Evolutionary conservation across 1,140 invertebrate species (phyloP), one percentile per base, ranked within the genome.

Genomic region (Drosophila leontia): DNA sequence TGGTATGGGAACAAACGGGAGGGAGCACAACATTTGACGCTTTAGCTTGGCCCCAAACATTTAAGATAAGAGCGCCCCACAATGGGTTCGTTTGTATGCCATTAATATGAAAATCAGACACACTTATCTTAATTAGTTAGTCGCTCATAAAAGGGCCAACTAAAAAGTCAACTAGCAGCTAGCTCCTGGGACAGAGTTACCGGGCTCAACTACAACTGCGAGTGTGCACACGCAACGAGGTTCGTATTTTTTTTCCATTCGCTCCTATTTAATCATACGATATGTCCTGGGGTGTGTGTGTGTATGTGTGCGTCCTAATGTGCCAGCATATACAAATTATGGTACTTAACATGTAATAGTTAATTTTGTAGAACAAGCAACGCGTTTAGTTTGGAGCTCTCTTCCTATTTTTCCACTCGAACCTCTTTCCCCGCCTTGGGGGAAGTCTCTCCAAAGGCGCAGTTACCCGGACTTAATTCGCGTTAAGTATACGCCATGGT

Each of bases 41-140:
- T 90, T 77, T 72, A 72, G 78, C 69, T 90, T 62, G 62, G 80
- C 69, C 61, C 77, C 63, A 63, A 81, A 72, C 85, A 88, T 84
- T 88, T 88, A 70, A 90, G 86, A 90, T 91, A 90, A 86, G 81
- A 72, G 77, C 58, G 64, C 62, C 81, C 62, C 81, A 79, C 82
- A 77, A 74, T 69, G 85, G 81, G 67, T 82, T 55, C 65, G 78
- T 82, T 75, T 79, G 84, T 90, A 87, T 80, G 70, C 85, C 82
- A 90, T 88, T 88, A 79, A 88, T 90, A 88, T 88, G 82, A 90
- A 90, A 90, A 90, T 90, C 85, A 90, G 85, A 90, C 85, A 90
- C 86, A 90, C 85, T 90, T 90, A 90, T 90, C 85, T 90, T 90
- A 90, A 90, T 90, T 90, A 90, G 85, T 69, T 85, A 90, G 69